Base-by-base conservation (phyloP, 1,140 invertebrate genomes). In the Coelopa frigida region DNA sequence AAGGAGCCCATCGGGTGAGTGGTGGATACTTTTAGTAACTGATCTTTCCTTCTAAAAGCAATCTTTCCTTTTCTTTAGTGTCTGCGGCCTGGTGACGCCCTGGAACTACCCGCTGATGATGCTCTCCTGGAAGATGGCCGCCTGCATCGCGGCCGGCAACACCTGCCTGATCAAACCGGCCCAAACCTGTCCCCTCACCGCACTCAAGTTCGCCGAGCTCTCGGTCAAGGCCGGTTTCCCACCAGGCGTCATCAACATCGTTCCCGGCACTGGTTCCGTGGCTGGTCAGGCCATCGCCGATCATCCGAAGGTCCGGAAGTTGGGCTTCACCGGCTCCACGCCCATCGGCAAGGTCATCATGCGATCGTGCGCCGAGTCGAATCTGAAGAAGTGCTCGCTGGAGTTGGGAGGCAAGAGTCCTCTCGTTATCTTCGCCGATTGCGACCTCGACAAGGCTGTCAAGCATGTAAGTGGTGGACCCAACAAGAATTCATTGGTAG, bases 61-160 rank as follows among this genome's bases (percentile, higher is more conserved):
- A n/a, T 49, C 43, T 22, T 47, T 49, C 4, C 27, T 36, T 3
- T 22, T 43, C 14, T 14, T 55, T 59, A 81, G 84, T 0, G 94
- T 99, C 10, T 94, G 90, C 70, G 95, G 87, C 1, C 76, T 97
- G 31, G 85, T 98, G 17, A 97, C 94, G 4, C 94, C 94, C 0
- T 98, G 94, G 95, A 98, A 98, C 66, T 99, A 97, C 65, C 94
- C 94, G 0, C 64, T 98, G 7, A 84, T 97, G 78, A 98, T 99
- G 94, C 74, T 94, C n/a, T 90, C 93, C 0, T 98, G 94, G 94
- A 98, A 99, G 64, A 85, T 98, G 77, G 94, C 91, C 1, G 94
- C 95, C 1, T 96, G 94, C 51, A 73, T 99, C 15, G 88, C 92
- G 1, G 89, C 89, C 15, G 94, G 94, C 10, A 98, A 97, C 58